phyloP scores from a whole-genome alignment of 2,888 invertebrate species.

The Griposia aprilina region DNA sequence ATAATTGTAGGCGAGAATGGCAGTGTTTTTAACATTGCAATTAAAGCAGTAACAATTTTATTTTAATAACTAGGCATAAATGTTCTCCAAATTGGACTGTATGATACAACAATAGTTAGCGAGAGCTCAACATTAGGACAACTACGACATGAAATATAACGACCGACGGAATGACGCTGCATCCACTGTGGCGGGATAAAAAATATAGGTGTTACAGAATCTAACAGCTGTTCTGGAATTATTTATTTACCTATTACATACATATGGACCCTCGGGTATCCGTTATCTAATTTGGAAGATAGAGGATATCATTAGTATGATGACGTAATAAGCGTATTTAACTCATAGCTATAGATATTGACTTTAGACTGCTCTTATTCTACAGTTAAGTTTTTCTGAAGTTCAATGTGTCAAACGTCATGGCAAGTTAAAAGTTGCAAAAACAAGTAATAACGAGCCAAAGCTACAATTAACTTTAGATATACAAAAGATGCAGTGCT shows the following conservation, averaged over 20 bases:
- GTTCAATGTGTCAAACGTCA: not conserved
- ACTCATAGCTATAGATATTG: not conserved
- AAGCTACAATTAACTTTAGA: not conserved
- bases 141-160: conserved; percentile 14
- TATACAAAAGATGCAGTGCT: not conserved
- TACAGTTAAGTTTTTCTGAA: not conserved
- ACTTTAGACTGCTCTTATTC: no score
- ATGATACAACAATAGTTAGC: conserved; percentile 6
- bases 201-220: conserved; percentile 10
- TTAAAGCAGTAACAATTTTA: not conserved
- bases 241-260: conserved; percentile 14
- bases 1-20: not conserved
- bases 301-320: no score
- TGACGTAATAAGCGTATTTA: not conserved
- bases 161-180: conserved; percentile 7
- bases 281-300: not conserved
- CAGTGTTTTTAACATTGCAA: not conserved
- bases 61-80: conserved; percentile 1
- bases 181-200: conserved; percentile 6
- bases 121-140: conserved; percentile 15
- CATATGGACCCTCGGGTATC: not conserved
- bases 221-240: not conserved
- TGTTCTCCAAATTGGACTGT: not conserved
- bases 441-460: not conserved
- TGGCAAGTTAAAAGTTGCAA: not conserved